phyloP scores from a whole-genome alignment of 2,797 vertebrate species.

The Semaprochilodus insignis region DNA sequence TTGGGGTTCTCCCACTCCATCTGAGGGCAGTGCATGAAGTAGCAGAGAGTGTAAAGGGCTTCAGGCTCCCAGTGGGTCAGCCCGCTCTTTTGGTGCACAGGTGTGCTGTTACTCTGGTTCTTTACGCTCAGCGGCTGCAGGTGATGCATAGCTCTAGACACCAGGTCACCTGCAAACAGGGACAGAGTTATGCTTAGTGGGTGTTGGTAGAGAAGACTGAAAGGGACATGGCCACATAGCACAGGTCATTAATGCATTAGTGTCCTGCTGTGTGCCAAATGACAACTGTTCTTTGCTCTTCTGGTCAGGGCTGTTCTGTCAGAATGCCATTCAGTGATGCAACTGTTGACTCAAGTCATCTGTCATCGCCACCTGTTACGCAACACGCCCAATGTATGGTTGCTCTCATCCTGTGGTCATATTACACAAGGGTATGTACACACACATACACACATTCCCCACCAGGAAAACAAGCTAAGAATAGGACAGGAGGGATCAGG shows the following conservation, averaged over 20 bases:
- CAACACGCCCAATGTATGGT: conserved; percentile 8
- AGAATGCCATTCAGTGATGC: conserved; percentile 18
- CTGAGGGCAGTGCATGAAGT: conserved; percentile 98
- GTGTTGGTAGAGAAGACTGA: neutral
- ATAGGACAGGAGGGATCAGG: neutral
- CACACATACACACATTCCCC: conserved; percentile 21
- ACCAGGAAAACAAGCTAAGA: neutral
- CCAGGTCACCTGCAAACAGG: conserved; percentile 87
- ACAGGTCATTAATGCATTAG: conserved; percentile 15
- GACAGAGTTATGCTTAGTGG: conserved; percentile 9
- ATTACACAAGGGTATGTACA: neutral
- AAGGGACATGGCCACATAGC: conserved; percentile 9
- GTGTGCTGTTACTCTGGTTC: conserved; percentile 90
- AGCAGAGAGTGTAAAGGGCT: conserved; percentile 96
- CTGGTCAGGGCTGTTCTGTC: neutral
- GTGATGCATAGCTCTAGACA: conserved; percentile 94
- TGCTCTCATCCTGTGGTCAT: neutral
- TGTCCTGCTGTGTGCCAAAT: conserved; percentile 23
- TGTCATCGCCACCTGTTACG: conserved; percentile 30
- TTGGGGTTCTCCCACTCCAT: conserved; percentile 98
- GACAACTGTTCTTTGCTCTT: conserved; percentile 17
- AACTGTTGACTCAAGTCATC: conserved; percentile 40
- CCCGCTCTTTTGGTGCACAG: conserved; percentile 88
- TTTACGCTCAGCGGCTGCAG: conserved; percentile 91
- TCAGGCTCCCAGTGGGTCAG: conserved; percentile 94